Percentiles rank a stretch among this genome's conserved stretches.
phyloP scores from a whole-genome alignment of 2,797 vertebrate genomes.

The Rhynchotus rufescens region DNA sequence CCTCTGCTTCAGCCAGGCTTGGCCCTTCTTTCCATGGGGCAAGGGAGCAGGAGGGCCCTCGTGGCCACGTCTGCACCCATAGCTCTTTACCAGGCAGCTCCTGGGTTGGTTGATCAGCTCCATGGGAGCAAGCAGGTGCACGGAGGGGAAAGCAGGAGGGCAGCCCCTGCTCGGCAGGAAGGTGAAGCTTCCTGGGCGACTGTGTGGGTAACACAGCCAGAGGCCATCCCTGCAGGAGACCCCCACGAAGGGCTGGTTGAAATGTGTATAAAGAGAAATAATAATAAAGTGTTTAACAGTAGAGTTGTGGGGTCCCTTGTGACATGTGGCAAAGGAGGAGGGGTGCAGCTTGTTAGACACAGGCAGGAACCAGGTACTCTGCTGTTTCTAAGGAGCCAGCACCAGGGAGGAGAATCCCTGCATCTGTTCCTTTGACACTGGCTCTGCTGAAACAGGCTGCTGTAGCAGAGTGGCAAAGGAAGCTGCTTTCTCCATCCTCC shows the following conservation, averaged over 20 bases:
- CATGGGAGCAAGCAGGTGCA: background rate
- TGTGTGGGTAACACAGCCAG: background rate
- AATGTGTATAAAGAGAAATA: constrained; percentile 7
- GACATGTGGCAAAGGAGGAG: background rate
- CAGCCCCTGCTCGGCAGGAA: background rate
- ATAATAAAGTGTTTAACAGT: constrained; percentile 43
- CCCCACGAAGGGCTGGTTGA: background rate
- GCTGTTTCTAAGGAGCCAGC: background rate
- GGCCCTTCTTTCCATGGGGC: background rate
- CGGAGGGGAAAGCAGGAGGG: background rate
- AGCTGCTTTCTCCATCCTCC: background rate
- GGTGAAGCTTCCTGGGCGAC: background rate
- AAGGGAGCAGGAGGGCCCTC: too few species aligned
- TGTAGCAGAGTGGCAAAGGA: background rate
- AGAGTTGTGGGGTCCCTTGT: background rate
- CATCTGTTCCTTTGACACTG: fast-evolving
- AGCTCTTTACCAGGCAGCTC: background rate
- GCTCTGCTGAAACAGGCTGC: background rate
- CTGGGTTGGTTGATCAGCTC: background rate
- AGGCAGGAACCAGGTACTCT: fast-evolving
- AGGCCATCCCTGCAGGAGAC: background rate
- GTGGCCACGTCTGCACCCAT: background rate
- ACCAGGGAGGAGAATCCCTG: fast-evolving
- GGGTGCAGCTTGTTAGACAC: background rate
- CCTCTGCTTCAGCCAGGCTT: background rate